phyloP scores from a whole-genome alignment of 2,113 vertebrate species.

The Eidolon helvum region DNA sequence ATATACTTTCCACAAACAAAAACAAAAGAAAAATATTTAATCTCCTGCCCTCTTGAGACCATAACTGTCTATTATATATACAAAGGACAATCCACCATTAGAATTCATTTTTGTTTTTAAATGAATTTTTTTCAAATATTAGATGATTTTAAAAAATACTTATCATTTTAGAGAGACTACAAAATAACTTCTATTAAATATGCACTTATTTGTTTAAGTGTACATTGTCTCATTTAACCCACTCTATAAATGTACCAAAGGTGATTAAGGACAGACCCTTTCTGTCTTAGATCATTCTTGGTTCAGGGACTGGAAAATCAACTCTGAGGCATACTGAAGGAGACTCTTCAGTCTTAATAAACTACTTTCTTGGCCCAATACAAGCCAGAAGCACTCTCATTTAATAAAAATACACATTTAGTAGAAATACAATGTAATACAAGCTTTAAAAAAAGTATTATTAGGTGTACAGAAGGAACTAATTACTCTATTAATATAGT shows the following conservation, averaged over 20 bases:
- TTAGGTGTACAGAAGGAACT: not conserved
- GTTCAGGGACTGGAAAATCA: not conserved
- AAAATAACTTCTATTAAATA: not conserved
- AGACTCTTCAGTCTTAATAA: not conserved
- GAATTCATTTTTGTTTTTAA: not conserved
- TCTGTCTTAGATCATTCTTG: not conserved
- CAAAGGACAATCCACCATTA: not conserved
- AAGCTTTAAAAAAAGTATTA: not conserved
- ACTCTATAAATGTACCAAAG: not conserved
- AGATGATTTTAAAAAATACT: not conserved
- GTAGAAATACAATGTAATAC: not conserved
- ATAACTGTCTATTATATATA: not conserved
- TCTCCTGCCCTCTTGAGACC: not conserved
- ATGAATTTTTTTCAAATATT: not conserved
- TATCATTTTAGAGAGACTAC: not conserved
- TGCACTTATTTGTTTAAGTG: not conserved
- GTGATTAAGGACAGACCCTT: not conserved
- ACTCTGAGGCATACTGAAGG: not conserved
- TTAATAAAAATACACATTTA: not conserved
- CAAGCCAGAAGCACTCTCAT: not conserved
- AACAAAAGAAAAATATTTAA: not conserved
- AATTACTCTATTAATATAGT: too few relatives aligned
- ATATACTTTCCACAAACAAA: not conserved
- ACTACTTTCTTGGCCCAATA: not conserved
- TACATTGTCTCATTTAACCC: not conserved